Percentiles rank a stretch among this genome's conserved stretches.
phyloP scores from a whole-genome alignment of 2,888 invertebrate genomes.

The Matsumyia berberina region DNA sequence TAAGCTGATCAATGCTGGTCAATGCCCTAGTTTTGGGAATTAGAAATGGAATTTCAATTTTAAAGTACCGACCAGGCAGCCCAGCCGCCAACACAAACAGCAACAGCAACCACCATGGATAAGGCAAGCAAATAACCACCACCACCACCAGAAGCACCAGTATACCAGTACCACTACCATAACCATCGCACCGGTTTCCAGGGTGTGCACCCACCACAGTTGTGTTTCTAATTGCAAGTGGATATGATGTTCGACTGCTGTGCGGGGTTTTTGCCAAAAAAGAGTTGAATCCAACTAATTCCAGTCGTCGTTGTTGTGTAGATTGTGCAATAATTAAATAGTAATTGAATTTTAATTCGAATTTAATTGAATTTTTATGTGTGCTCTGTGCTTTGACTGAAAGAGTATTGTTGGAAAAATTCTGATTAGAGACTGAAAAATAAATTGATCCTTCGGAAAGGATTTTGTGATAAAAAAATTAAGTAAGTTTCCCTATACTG shows the following conservation, averaged over 20 bases:
- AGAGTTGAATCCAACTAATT: constrained; percentile 15
- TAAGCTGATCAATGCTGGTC: constrained; percentile 61
- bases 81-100: constrained; percentile 24
- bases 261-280: constrained; percentile 55
- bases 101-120: constrained; percentile 14
- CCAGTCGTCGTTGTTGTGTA: constrained; percentile 22
- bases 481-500: too few species aligned
- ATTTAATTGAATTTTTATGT: constrained; percentile 32
- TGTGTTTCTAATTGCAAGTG: constrained; percentile 62
- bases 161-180: constrained; percentile 50
- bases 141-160: constrained; percentile 24
- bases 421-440: background rate
- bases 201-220: constrained; percentile 68
- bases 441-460: background rate
- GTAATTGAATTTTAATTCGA: constrained; percentile 56
- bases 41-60: constrained; percentile 70
- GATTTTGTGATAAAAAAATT: too few species aligned
- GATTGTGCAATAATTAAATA: constrained; percentile 27
- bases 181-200: constrained; percentile 67
- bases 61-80: too few species aligned
- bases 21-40: constrained; percentile 68
- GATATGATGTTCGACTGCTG: constrained; percentile 54
- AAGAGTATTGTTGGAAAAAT: too few species aligned
- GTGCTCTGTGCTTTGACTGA: background rate
- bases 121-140: constrained; percentile 23